Evolutionary conservation across 1,140 invertebrate species (phyloP).

Genomic region (Lepidostoma basale): DNA sequence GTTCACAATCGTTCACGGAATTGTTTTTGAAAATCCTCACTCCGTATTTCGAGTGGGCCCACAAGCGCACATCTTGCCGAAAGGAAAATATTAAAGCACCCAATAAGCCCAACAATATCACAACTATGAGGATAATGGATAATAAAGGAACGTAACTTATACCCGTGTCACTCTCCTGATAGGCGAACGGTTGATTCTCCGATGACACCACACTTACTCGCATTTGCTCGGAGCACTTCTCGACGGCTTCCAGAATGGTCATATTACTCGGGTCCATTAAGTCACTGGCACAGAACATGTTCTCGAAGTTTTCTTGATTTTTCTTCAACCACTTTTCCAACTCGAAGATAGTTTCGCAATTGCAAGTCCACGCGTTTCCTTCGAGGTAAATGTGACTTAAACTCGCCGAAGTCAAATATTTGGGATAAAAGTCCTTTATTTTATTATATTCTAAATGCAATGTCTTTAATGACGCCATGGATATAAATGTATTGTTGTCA

Average conservation of each 20-base stretch:
- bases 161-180: conserved; percentile 66
- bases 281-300: conserved; percentile 66
- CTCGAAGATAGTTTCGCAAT: conserved; percentile 66
- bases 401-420: conserved; percentile 62
- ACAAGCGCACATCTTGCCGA: conserved; percentile 75
- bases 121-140: conserved; percentile 74
- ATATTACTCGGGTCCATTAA: conserved; percentile 68
- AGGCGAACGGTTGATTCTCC: conserved; percentile 60
- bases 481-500: conserved; percentile 75
- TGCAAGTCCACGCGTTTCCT: conserved; percentile 74
- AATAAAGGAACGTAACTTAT: conserved; percentile 69
- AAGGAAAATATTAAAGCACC: conserved; percentile 76
- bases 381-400: conserved; percentile 70
- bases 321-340: conserved; percentile 72
- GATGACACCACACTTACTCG: conserved; percentile 77
- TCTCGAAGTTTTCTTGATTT: conserved; percentile 70
- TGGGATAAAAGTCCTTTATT: conserved; percentile 76
- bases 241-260: conserved; percentile 68
- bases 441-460: conserved; percentile 80
- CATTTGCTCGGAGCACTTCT: conserved; percentile 71
- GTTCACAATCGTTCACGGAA: conserved; percentile 70
- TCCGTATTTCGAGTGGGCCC: conserved; percentile 77
- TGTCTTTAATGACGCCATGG: conserved; percentile 74
- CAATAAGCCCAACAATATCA: conserved; percentile 73
- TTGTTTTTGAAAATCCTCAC: conserved; percentile 76